Conservation (phyloP, 1,140 invertebrate genomes). For the Akabosia matsudoensis region DNA sequence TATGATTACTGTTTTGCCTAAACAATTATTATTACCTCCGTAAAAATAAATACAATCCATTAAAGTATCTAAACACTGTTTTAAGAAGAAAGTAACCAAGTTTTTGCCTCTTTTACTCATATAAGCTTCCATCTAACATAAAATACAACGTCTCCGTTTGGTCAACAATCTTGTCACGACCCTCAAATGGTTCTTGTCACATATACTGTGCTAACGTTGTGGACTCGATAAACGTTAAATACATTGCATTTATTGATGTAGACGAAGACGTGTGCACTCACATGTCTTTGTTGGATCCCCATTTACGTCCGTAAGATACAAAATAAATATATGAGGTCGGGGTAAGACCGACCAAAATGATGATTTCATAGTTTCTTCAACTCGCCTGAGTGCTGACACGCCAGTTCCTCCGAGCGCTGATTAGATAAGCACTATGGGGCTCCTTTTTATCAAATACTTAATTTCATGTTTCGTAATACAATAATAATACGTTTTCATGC, state of each 20-base stretch:
- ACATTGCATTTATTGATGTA: background rate
- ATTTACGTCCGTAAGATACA: background rate
- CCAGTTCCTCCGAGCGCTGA: conserved; percentile 5
- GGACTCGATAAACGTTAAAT: background rate
- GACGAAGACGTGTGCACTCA: background rate
- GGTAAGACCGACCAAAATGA: too few relatives aligned
- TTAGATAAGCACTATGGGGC: conserved; percentile 20
- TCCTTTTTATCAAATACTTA: conserved; percentile 9
- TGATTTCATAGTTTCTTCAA: conserved; percentile 19
- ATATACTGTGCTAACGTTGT: background rate
- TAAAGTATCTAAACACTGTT: too few relatives aligned
- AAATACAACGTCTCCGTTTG: background rate
- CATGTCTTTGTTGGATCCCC: background rate
- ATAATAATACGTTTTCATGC: background rate
- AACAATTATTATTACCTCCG: too few relatives aligned
- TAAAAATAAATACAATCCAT: too few relatives aligned
- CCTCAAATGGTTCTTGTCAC: background rate
- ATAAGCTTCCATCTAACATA: background rate
- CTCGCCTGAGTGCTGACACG: background rate
- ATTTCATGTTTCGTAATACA: background rate
- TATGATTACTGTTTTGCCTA: too few relatives aligned
- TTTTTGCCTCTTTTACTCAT: background rate
- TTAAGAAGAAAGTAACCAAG: background rate
- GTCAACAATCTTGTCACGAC: background rate
- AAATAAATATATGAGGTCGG: too few relatives aligned